Evolutionary conservation across 2,113 vertebrate species (phyloP).

Genomic region (Phocoena phocoena): DNA sequence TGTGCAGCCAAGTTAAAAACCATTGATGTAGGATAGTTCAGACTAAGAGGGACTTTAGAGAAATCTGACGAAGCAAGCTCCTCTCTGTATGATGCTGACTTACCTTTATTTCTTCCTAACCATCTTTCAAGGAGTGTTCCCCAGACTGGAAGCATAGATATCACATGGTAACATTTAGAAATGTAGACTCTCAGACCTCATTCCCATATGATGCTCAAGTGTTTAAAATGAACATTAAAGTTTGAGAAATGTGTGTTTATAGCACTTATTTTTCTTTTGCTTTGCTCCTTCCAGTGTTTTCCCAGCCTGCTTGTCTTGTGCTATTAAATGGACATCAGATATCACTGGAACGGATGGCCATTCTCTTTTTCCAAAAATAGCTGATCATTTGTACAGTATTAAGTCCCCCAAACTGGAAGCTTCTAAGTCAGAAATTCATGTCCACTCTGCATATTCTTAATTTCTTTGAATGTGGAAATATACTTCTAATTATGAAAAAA

Average conservation of each 20-base stretch:
- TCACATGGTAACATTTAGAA: not conserved
- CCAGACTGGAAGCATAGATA: not conserved
- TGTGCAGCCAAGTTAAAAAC: not conserved
- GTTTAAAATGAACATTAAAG: not conserved
- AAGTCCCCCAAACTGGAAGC: not conserved
- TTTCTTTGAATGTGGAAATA: conserved; percentile 3
- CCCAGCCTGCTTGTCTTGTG: not conserved
- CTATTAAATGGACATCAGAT: not conserved
- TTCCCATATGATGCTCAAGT: not conserved
- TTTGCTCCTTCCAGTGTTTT: not conserved
- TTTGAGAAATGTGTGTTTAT: not conserved
- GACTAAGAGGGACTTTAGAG: not conserved
- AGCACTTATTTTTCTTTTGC: not conserved
- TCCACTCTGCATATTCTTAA: not conserved
- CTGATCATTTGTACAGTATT: not conserved
- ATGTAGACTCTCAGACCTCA: not conserved
- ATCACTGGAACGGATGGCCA: not conserved
- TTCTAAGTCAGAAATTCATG: not conserved
- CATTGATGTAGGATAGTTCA: not conserved
- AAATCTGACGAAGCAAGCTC: not conserved
- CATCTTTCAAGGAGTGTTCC: not conserved
- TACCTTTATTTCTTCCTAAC: not conserved
- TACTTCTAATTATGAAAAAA: conserved; percentile 12
- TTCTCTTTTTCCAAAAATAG: not conserved
- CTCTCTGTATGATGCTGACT: not conserved